These are phyloP conservation scores for Cheilosia vernalis DNA, from an alignment of 2,888 invertebrate genomes.

Conservation along the genomic window DNA sequence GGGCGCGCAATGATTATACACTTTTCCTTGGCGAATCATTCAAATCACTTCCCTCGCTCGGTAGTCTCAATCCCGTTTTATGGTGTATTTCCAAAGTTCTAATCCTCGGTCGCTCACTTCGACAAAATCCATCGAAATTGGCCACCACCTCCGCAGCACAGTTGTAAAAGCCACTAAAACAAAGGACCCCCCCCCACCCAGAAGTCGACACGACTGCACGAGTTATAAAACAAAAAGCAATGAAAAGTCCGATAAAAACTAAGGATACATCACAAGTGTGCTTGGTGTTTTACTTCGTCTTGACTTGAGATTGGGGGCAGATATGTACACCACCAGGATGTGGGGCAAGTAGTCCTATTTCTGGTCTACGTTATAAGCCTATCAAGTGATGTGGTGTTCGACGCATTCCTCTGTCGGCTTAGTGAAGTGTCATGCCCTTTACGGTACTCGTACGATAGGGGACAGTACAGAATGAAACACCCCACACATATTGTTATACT, in stretches of 20 bases:
- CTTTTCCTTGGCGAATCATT: slow-evolving; percentile 40
- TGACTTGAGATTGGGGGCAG: slow-evolving; percentile 28
- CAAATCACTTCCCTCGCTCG: slow-evolving; percentile 44
- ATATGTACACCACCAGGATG: slow-evolving; percentile 26
- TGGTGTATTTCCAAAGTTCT: slow-evolving; percentile 28
- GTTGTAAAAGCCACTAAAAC: slow-evolving; percentile 12
- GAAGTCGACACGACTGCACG: not conserved
- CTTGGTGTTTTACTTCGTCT: slow-evolving; percentile 55
- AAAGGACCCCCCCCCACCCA: slow-evolving; percentile 8
- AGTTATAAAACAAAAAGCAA: slow-evolving; percentile 68
- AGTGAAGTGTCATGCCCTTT: slow-evolving; percentile 62
- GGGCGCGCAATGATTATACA: slow-evolving; percentile 11
- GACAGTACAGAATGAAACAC: slow-evolving; percentile 44
- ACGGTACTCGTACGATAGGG: slow-evolving; percentile 63
- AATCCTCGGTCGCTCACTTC: slow-evolving; percentile 29
- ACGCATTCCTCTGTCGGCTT: not conserved
- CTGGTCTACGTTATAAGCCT: slow-evolving; percentile 8
- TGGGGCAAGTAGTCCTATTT: slow-evolving; percentile 30
- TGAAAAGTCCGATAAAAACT: slow-evolving; percentile 70
- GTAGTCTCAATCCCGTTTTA: slow-evolving; percentile 11
- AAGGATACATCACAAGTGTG: slow-evolving; percentile 66
- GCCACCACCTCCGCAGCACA: slow-evolving; percentile 22
- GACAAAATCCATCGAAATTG: slow-evolving; percentile 60
- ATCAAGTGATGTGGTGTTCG: not conserved
- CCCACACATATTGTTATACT: not conserved